Conservation (phyloP, 1,140 invertebrate genomes). For the Heliconius nattereri region DNA sequence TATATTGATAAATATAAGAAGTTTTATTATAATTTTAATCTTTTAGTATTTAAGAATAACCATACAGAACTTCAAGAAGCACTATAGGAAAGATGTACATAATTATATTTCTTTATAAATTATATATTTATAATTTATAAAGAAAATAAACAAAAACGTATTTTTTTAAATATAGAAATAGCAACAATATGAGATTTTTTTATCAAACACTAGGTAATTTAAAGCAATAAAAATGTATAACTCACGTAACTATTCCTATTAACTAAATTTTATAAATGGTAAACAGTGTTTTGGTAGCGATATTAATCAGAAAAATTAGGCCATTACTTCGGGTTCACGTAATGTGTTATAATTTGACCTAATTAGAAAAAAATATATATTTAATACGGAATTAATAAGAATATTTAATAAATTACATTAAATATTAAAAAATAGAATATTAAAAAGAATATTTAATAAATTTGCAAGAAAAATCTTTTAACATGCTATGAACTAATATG, state of each 20-base stretch:
- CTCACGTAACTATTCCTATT: neutral
- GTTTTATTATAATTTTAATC: neutral
- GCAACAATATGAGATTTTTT: too few species aligned
- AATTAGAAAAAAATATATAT: neutral
- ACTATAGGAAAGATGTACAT: neutral
- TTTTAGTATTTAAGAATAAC: neutral
- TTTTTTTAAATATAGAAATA: too few species aligned
- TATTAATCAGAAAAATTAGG: neutral
- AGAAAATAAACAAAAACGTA: too few species aligned
- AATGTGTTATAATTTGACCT: constrained; percentile 1
- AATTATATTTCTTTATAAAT: too few species aligned
- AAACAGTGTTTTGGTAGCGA: neutral
- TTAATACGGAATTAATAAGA: neutral
- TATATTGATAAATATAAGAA: neutral
- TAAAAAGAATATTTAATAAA: neutral
- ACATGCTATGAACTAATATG: too few species aligned
- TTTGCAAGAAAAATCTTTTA: too few species aligned
- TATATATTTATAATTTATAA: too few species aligned
- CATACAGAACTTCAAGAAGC: neutral
- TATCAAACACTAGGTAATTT: constrained; percentile 7
- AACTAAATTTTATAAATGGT: constrained; percentile 6
- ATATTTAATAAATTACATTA: too few species aligned
- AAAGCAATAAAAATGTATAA: neutral
- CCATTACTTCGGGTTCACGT: neutral
- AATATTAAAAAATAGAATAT: too few species aligned